These are phyloP conservation scores for Sus scrofa DNA, from an alignment of 2,113 vertebrate species.

Conservation along the genomic window T2T-Sscrofa CM000812.6:3348501-3349000, in stretches of 20 bases:
- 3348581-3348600: too few species aligned
- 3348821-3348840: background rate
- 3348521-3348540: background rate
- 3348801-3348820: background rate
- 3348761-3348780: background rate
- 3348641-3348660: background rate
- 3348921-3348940: background rate
- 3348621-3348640: background rate
- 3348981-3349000: rapidly evolving
- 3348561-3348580: background rate
- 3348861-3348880: background rate
- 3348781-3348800: background rate
- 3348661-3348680: background rate
- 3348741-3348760: background rate
- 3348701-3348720: background rate
- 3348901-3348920: background rate
- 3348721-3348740: background rate
- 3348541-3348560: rapidly evolving
- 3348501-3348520: background rate
- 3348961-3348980: background rate
- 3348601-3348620: background rate
- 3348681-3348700: background rate
- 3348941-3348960: too few species aligned
- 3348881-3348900: background rate
- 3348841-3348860: background rate